Percentiles rank a stretch among this genome's conserved stretches.
Conservation (phyloP, 2,888 invertebrate species). For the Allacma fusca region DNA sequence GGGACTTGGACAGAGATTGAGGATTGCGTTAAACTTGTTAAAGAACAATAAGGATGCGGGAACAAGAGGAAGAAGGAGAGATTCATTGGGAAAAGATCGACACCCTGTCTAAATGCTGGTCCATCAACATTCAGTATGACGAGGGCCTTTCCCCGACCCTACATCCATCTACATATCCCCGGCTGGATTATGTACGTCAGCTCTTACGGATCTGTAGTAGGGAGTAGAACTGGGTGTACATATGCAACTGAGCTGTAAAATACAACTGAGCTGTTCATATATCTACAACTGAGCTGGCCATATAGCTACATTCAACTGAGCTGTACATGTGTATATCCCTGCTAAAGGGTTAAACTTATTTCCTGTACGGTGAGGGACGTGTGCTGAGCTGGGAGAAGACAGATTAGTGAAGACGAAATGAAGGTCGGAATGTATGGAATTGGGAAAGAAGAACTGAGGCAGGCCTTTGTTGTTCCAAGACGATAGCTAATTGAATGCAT, state of each 20-base stretch:
- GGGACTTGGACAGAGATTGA: slow-evolving; percentile 39
- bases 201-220: no score
- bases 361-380: background rate
- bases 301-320: no score
- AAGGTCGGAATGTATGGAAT: slow-evolving; percentile 35
- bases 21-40: slow-evolving; percentile 27
- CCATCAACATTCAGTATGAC: background rate
- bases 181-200: no score
- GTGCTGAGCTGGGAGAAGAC: slow-evolving; percentile 20
- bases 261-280: no score
- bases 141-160: no score
- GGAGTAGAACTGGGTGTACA: no score
- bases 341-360: no score
- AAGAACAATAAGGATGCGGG: slow-evolving; percentile 32
- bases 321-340: no score
- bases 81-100: slow-evolving; percentile 17
- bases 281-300: no score
- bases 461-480: slow-evolving; percentile 43
- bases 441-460: slow-evolving; percentile 21
- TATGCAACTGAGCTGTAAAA: no score
- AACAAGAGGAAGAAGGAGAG: background rate
- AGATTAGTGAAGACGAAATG: slow-evolving; percentile 44
- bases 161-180: no score
- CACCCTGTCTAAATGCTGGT: slow-evolving; percentile 16
- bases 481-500: slow-evolving; percentile 54